Conservation (phyloP, 2,888 invertebrate species). For the Drosophila conformis region DNA sequence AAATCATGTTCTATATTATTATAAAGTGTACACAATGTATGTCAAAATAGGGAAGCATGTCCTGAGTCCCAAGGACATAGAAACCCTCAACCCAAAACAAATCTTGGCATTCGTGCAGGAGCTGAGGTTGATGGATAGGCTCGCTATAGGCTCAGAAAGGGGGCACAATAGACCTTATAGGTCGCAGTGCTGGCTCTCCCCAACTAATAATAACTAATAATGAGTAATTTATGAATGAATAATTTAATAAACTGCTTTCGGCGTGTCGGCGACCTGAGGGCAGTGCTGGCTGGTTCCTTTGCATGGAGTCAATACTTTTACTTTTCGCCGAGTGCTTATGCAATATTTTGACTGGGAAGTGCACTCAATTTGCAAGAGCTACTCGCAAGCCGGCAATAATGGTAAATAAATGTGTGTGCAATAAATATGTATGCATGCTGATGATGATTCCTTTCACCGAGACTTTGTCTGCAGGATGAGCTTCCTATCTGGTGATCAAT, state of each 20-base stretch:
- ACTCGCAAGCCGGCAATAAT: constrained; percentile 33
- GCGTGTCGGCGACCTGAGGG: constrained; percentile 22
- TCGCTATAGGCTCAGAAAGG: no score
- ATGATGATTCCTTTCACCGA: constrained; percentile 71
- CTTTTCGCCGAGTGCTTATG: constrained; percentile 66
- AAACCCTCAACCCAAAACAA: no score
- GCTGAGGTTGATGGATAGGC: no score
- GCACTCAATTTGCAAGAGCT: constrained; percentile 51
- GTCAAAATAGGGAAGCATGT: no score
- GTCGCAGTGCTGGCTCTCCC: no score
- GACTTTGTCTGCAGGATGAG: constrained; percentile 55
- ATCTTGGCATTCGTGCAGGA: no score
- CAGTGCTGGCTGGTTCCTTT: constrained; percentile 19
- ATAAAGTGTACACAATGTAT: neutral
- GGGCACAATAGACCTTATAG: no score
- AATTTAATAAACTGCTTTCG: neutral
- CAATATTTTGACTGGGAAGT: constrained; percentile 59
- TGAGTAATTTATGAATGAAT: no score
- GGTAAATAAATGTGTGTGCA: constrained; percentile 57
- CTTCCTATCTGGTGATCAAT: constrained; percentile 36
- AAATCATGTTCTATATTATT: neutral
- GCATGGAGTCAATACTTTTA: constrained; percentile 59
- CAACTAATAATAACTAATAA: no score
- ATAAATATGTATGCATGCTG: constrained; percentile 65
- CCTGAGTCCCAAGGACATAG: no score